Conservation (phyloP, 2,888 invertebrate species). For the Lithophane leautieri region DNA sequence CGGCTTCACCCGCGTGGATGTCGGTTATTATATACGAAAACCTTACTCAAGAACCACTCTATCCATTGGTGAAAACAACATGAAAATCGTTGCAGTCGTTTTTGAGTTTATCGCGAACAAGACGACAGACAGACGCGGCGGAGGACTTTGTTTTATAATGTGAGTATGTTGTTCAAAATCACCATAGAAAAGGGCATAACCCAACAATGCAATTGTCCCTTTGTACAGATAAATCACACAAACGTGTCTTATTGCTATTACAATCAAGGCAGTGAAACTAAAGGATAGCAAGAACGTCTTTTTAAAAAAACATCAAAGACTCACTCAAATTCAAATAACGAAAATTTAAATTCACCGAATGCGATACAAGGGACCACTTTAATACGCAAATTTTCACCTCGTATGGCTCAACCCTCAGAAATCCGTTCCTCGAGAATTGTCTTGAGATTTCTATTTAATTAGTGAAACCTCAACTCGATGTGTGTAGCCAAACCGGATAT, state of each 20-base stretch:
- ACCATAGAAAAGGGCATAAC: not conserved
- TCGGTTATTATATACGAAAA: too few species aligned
- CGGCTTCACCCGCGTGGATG: too few species aligned
- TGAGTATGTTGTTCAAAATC: too few species aligned
- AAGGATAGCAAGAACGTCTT: not conserved
- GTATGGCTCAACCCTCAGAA: slow-evolving; percentile 71
- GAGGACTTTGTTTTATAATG: too few species aligned
- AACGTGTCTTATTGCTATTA: not conserved
- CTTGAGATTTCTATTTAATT: slow-evolving; percentile 89
- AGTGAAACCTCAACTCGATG: slow-evolving; percentile 79
- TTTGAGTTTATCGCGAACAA: too few species aligned
- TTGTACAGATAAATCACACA: not conserved
- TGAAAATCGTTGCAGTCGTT: too few species aligned
- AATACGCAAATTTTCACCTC: slow-evolving; percentile 63
- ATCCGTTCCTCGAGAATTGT: slow-evolving; percentile 82
- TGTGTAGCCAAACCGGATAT: slow-evolving; percentile 76
- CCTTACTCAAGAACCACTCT: too few species aligned
- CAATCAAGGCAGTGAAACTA: not conserved
- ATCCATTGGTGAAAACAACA: too few species aligned
- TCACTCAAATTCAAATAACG: slow-evolving; percentile 2
- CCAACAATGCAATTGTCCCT: not conserved
- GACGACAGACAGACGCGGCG: too few species aligned
- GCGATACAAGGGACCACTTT: slow-evolving; percentile 33
- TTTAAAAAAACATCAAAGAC: not conserved
- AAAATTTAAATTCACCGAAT: slow-evolving; percentile 22